These are phyloP conservation scores for Nicator chloris DNA, from an alignment of 2,113 vertebrate genomes.

Conservation along the genomic window DNA sequence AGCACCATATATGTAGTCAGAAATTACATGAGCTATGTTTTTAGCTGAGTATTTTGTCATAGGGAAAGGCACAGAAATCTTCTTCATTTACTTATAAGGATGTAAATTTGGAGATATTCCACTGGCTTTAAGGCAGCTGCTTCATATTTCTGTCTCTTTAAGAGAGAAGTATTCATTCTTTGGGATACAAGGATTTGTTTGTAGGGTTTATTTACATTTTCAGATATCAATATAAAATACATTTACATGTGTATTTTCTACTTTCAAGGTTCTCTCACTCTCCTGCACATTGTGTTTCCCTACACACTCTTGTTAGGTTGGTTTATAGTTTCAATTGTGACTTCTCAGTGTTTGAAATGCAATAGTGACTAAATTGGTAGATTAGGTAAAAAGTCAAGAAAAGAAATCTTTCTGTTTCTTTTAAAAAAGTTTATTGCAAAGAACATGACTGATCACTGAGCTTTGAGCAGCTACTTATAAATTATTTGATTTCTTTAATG, in stretches of 20 bases:
- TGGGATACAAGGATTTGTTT: neutral
- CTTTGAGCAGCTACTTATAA: constrained; percentile 42
- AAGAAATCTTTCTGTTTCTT: neutral
- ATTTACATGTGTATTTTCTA: neutral
- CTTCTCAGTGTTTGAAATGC: neutral
- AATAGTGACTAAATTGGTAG: neutral
- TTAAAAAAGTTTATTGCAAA: constrained; percentile 8
- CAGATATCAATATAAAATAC: neutral
- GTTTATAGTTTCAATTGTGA: neutral
- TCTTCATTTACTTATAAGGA: neutral
- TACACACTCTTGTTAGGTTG: neutral
- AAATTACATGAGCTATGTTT: constrained; percentile 14
- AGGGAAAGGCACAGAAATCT: neutral
- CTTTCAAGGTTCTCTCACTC: neutral
- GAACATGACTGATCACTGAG: constrained; percentile 8
- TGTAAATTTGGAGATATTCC: neutral
- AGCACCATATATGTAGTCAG: neutral
- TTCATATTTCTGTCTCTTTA: neutral
- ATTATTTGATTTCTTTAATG: constrained; percentile 3
- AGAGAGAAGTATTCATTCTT: neutral
- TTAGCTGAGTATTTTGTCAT: neutral
- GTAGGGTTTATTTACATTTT: neutral
- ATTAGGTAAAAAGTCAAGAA: neutral
- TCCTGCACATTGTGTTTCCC: neutral
- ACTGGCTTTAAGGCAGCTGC: neutral